A percentile compares a stretch with the other conserved stretches of the same genome.
These are phyloP conservation scores for Miniopterus natalensis DNA, from an alignment of 2,113 vertebrate species.

Conservation along the genomic window DNA sequence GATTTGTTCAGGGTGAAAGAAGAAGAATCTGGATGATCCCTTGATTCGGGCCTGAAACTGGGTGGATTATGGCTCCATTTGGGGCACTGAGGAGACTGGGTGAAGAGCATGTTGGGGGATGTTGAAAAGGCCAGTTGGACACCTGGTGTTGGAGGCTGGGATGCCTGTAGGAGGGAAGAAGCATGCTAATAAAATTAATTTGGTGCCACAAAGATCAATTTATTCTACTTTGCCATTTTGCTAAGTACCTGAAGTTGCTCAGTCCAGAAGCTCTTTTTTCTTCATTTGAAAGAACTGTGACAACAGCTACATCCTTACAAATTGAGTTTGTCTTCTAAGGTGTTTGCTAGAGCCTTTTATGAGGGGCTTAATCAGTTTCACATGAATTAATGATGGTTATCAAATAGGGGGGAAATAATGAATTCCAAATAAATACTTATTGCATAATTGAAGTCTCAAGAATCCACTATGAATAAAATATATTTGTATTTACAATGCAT, in stretches of 20 bases:
- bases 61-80: neutral
- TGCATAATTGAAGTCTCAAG: conserved; percentile 90
- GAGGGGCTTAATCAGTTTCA: conserved; percentile 87
- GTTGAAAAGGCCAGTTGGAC: neutral
- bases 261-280: conserved; percentile 1
- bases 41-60: neutral
- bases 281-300: conserved; percentile 71
- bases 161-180: neutral
- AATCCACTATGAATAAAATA: conserved; percentile 91
- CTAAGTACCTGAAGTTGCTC: neutral
- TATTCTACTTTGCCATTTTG: neutral
- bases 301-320: conserved; percentile 78
- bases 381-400: conserved; percentile 91
- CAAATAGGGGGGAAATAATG: conserved; percentile 86
- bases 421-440: conserved; percentile 90
- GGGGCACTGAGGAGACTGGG: neutral
- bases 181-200: neutral
- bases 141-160: neutral
- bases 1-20: neutral
- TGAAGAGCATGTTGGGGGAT: neutral
- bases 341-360: conserved; percentile 87
- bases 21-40: neutral
- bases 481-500: conserved; percentile 89
- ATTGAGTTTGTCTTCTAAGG: conserved; percentile 86
- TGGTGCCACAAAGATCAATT: neutral